Evolutionary conservation across 1,140 invertebrate species (phyloP).

Genomic region (Pseudomyrmex dendroicus): DNA sequence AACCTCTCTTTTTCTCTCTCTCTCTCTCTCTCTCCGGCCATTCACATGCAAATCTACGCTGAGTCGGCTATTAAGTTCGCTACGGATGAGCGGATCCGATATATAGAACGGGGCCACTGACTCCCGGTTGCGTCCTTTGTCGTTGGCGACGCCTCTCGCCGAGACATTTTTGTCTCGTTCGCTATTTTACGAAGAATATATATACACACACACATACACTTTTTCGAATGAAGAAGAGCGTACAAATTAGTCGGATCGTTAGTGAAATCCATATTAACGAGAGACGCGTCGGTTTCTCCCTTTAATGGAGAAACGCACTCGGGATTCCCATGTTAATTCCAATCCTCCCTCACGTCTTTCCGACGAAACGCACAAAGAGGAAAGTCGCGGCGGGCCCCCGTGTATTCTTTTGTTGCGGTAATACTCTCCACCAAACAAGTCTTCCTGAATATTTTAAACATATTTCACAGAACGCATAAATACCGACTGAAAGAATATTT

Average conservation of each 20-base stretch:
- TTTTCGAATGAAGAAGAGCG: conserved; percentile 21
- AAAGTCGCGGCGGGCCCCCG: conserved; percentile 3
- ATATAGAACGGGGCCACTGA: conserved; percentile 4
- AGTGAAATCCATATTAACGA: conserved; percentile 60
- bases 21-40: background rate
- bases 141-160: conserved; percentile 31
- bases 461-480: conserved; percentile 59
- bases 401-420: conserved; percentile 59
- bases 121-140: conserved; percentile 29
- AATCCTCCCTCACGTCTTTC: conserved; percentile 47
- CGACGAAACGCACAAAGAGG: conserved; percentile 26
- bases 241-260: conserved; percentile 66
- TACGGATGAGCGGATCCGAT: conserved; percentile 38
- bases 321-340: conserved; percentile 58
- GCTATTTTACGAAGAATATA: conserved; percentile 29
- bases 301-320: conserved; percentile 33
- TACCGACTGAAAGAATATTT: conserved; percentile 27
- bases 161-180: conserved; percentile 24
- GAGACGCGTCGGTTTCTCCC: conserved; percentile 42
- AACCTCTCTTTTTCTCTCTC: conserved; percentile 33
- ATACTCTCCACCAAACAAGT: conserved; percentile 48
- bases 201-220: background rate
- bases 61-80: conserved; percentile 59
- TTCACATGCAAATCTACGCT: conserved; percentile 70
- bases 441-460: conserved; percentile 55